Conservation (phyloP, 1,140 invertebrate genomes). For the Phocides pigmalion region DNA sequence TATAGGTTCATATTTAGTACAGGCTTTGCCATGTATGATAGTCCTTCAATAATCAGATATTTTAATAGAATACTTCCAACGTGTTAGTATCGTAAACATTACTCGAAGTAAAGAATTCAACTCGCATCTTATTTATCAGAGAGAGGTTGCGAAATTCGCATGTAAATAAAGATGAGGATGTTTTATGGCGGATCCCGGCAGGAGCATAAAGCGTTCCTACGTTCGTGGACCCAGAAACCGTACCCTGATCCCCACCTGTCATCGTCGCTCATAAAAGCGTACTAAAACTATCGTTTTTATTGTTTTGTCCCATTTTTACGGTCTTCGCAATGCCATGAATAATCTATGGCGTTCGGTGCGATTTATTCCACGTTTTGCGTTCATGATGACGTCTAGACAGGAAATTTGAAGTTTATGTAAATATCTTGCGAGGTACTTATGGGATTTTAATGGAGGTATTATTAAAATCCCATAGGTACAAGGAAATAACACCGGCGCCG, state of each 20-base stretch:
- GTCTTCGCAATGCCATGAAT: constrained; percentile 52
- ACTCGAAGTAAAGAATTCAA: constrained; percentile 7
- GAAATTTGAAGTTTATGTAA: background rate
- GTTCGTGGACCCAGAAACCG: constrained; percentile 1
- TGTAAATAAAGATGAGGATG: constrained; percentile 25
- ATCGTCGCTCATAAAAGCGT: constrained; percentile 53
- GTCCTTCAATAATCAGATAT: too few species aligned
- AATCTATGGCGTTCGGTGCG: constrained; percentile 36
- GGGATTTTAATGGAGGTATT: too few species aligned
- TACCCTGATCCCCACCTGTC: constrained; percentile 54
- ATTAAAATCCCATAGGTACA: background rate
- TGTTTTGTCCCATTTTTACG: constrained; percentile 55
- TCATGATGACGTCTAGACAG: constrained; percentile 22
- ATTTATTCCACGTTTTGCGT: constrained; percentile 4
- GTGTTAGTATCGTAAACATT: background rate
- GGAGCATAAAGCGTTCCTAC: constrained; percentile 8
- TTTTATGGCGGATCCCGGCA: constrained; percentile 21
- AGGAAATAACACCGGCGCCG: too few species aligned
- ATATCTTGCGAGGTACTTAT: too few species aligned
- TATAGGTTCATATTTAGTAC: too few species aligned
- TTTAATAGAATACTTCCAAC: too few species aligned
- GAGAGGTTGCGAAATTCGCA: constrained; percentile 5
- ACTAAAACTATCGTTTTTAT: constrained; percentile 69
- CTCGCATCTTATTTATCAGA: constrained; percentile 18
- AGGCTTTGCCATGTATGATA: too few species aligned